Evolutionary conservation across 2,888 invertebrate genomes (phyloP).

Genomic region (Sesia apiformis): DNA sequence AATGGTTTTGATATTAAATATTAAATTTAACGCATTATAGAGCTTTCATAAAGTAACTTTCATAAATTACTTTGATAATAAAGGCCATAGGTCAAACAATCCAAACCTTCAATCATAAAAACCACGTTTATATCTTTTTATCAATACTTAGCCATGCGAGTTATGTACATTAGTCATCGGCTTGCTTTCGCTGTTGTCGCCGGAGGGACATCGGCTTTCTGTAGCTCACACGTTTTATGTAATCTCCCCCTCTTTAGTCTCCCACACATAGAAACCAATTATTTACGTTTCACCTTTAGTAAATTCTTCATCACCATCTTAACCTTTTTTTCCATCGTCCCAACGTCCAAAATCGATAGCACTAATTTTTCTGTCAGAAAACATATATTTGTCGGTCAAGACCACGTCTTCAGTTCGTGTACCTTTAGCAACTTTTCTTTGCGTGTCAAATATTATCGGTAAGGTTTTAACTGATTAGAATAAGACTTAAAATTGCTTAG

Average conservation of each 20-base stretch:
- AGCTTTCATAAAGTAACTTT: too few species aligned
- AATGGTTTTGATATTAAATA: too few species aligned
- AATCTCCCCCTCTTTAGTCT: conserved; percentile 39
- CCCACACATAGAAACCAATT: conserved; percentile 11
- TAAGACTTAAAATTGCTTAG: background rate
- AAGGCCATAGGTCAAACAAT: too few species aligned
- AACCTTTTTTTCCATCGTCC: background rate
- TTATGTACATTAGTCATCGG: conserved; percentile 36
- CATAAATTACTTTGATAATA: too few species aligned
- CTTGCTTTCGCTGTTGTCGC: conserved; percentile 50
- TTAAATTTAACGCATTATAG: too few species aligned
- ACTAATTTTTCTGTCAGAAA: background rate
- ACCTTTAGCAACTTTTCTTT: conserved; percentile 10
- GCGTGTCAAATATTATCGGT: background rate
- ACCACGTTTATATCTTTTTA: too few species aligned
- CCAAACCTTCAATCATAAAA: too few species aligned
- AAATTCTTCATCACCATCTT: background rate
- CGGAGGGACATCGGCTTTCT: conserved; percentile 48
- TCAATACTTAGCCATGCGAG: background rate
- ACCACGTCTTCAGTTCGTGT: conserved; percentile 32
- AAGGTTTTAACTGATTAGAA: background rate
- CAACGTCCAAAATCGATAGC: background rate
- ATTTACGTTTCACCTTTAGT: background rate
- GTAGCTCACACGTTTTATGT: conserved; percentile 56
- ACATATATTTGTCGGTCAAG: conserved; percentile 19